Percentiles rank a stretch among this genome's conserved stretches.
Conservation (phyloP, 2,797 vertebrate species). For the Parotocinclus haroldoi region DNA sequence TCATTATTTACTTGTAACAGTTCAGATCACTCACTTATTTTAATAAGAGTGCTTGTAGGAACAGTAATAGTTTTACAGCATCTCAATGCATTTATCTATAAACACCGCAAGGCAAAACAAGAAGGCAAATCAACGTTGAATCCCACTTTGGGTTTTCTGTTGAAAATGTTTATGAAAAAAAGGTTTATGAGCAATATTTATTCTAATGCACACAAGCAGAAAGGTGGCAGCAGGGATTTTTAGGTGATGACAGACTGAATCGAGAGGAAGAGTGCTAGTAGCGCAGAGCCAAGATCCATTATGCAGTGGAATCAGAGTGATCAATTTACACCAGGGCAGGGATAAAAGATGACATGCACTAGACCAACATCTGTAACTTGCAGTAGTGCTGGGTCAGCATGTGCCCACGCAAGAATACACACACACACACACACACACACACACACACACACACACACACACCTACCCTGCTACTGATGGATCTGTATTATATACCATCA, state of each 20-base stretch:
- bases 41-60: neutral
- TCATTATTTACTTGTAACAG: neutral
- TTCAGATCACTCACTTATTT: neutral
- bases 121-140: too few relatives aligned
- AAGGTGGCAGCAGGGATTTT: slow-evolving; percentile 7
- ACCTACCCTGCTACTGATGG: too few relatives aligned
- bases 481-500: too few relatives aligned
- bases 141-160: neutral
- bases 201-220: slow-evolving; percentile 3
- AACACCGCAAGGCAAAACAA: neutral
- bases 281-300: slow-evolving; percentile 62
- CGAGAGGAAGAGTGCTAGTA: slow-evolving; percentile 39
- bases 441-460: too few relatives aligned
- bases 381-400: slow-evolving; percentile 64
- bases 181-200: slow-evolving; percentile 7
- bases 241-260: slow-evolving; percentile 43
- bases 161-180: slow-evolving; percentile 1
- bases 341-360: slow-evolving; percentile 73
- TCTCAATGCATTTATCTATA: neutral
- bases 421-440: too few relatives aligned
- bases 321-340: slow-evolving; percentile 78
- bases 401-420: neutral
- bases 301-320: slow-evolving; percentile 65
- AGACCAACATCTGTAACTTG: slow-evolving; percentile 56
- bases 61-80: neutral